Evolutionary conservation across 2,113 vertebrate species (phyloP), one percentile per base, ranked within the genome.

Genomic region (Sinocyclocheilus maitianheensis): DNA sequence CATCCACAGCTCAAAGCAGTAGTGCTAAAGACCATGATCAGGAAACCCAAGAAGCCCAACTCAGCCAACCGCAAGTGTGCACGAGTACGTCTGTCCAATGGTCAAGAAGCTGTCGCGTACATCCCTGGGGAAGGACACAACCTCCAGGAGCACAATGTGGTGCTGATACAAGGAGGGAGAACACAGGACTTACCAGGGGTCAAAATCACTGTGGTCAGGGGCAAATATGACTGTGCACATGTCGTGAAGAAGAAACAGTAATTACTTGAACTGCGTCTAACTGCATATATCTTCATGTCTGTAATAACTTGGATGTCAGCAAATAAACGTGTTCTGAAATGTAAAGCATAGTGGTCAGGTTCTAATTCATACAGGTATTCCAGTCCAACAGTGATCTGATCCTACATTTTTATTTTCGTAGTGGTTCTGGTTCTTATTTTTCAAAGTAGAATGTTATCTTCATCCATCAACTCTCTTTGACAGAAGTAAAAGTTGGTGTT

Each of bases 1-100:
- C 91, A 94, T 0, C 98, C 98, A 0, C 98, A 99, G 91, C 86
- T 99, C 3, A 98, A 98, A 62, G 98, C 95, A 0, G 95, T 97
- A 18, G 90, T 99, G 7, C 87, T 99, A 46, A 97, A 96, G 87
- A 99, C 97, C 0, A 93, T 99, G 85, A 97, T 94, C 89, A 95
- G 97, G 0, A 99, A 99, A 22, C 98, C 98, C 69, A 99, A 99
- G 92, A 99, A 99, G 53, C 98, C 98, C 60, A 99, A 99, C 93
- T 99, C 97, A 0, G 97, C 98, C 7, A 99, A 99, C 93, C 95
- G 97, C 22, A 98, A 97, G 81, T 99, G 98, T 8, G 96, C 94
- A 1, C 95, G 95, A 0, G 96, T 99, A 24, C 94, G 97, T 0
- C 95, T 99, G 9, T 97, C 96, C 87, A 96, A 93, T 0, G 97